phyloP scores from a whole-genome alignment of 2,113 vertebrate species.

The Rattus norvegicus region GRCr8 NC_086022.1:180120501-180121000 shows the following conservation, averaged over 20 bases:
- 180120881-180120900: neutral
- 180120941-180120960: neutral
- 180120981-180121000: neutral
- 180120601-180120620: constrained; percentile 17
- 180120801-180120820: too few species aligned
- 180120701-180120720: constrained; percentile 17
- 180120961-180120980: neutral
- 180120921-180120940: neutral
- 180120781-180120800: neutral
- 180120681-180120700: neutral
- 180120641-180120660: neutral
- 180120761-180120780: neutral
- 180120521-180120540: neutral
- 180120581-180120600: neutral
- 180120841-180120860: constrained; percentile 31
- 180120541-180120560: neutral
- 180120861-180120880: neutral
- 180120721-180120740: neutral
- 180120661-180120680: neutral
- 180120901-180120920: neutral
- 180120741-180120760: neutral
- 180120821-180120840: neutral
- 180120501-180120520: neutral
- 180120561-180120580: neutral
- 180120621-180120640: neutral